Evolutionary conservation across 2,888 invertebrate genomes (phyloP).

Genomic region (Oegoconia quadripuncta): DNA sequence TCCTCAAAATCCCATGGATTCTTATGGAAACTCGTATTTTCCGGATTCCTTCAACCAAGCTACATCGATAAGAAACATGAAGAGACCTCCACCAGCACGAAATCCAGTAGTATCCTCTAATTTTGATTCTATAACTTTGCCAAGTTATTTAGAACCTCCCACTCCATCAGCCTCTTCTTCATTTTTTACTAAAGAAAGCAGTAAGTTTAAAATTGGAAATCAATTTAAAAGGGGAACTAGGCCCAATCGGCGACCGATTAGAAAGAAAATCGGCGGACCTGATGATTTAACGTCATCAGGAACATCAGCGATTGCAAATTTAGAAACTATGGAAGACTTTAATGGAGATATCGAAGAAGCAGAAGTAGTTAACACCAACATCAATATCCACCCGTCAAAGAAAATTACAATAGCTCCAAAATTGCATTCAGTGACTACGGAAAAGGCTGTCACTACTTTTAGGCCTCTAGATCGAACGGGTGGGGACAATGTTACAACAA

Average conservation of each 20-base stretch:
- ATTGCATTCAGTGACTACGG: conserved; percentile 47
- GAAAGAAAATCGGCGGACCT: conserved; percentile 61
- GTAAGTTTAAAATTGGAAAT: conserved; percentile 54
- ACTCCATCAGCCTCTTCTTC: conserved; percentile 58
- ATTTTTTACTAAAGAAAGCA: conserved; percentile 51
- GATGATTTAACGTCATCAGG: conserved; percentile 68
- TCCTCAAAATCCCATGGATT: conserved; percentile 51
- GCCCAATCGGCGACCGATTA: conserved; percentile 61
- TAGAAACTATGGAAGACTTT: conserved; percentile 57
- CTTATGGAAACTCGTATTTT: conserved; percentile 66
- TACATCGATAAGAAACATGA: conserved; percentile 57
- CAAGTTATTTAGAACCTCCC: conserved; percentile 72
- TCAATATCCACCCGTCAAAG: conserved; percentile 31
- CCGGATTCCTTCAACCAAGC: conserved; percentile 68
- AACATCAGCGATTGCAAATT: conserved; percentile 54
- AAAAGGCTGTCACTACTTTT: conserved; percentile 33
- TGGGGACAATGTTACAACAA: conserved; percentile 37
- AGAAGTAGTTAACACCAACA: conserved; percentile 42
- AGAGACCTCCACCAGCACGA: conserved; percentile 47
- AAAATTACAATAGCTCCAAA: conserved; percentile 61
- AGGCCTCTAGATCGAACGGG: conserved; percentile 35
- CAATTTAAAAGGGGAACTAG: conserved; percentile 63
- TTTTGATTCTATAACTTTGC: conserved; percentile 57
- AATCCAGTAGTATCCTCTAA: conserved; percentile 35
- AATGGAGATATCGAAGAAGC: conserved; percentile 49